Percentiles rank a stretch among this genome's conserved stretches.
phyloP scores from a whole-genome alignment of 1,140 invertebrate genomes.

The Drosophila obscura region DNA sequence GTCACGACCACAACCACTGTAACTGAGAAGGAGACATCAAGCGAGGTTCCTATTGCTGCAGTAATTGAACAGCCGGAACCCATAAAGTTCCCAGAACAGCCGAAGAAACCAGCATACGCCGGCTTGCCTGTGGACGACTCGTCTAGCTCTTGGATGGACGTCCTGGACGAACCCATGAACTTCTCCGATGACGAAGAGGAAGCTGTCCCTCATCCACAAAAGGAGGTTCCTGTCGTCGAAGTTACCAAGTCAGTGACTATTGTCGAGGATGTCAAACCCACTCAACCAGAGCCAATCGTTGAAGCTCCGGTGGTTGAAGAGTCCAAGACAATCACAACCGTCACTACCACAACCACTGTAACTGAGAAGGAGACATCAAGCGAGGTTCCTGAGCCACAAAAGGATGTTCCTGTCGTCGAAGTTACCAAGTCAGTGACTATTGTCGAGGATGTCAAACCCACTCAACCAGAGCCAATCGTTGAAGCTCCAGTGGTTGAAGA shows the following conservation, averaged over 20 bases:
- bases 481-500: slow-evolving; percentile 6
- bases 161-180: slow-evolving; percentile 85
- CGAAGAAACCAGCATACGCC: slow-evolving; percentile 70
- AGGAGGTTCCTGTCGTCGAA: slow-evolving; percentile 10
- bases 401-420: slow-evolving; percentile 10
- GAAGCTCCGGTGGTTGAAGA: slow-evolving; percentile 6
- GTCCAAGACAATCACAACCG: slow-evolving; percentile 4
- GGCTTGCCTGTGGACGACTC: slow-evolving; percentile 84
- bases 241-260: neutral
- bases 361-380: slow-evolving; percentile 16
- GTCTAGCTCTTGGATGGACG: slow-evolving; percentile 84
- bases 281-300: neutral
- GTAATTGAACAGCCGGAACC: neutral
- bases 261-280: slow-evolving; percentile 1
- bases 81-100: slow-evolving; percentile 19
- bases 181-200: slow-evolving; percentile 83
- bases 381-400: slow-evolving; percentile 8
- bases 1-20: slow-evolving; percentile 12
- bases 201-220: slow-evolving; percentile 2
- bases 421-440: neutral
- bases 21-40: slow-evolving; percentile 75
- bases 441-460: slow-evolving; percentile 1
- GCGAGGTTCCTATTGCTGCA: neutral
- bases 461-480: neutral
- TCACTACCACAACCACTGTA: slow-evolving; percentile 31